Conservation (phyloP, 2,113 vertebrate genomes). For the Pangasianodon gigas region DNA sequence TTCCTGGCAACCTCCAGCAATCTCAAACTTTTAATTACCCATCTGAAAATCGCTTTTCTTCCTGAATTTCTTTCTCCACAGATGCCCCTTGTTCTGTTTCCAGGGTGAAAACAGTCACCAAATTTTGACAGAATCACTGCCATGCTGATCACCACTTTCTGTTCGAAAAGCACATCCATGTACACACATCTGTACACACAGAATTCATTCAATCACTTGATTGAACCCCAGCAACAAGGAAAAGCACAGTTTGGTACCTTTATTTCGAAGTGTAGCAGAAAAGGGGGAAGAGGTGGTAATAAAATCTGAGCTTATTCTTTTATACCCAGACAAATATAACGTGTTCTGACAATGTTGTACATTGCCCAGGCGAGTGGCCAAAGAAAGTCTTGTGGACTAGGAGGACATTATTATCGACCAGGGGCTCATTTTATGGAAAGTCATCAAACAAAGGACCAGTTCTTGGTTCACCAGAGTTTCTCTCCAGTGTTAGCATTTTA, state of each 20-base stretch:
- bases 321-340: not conserved
- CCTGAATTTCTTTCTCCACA: not conserved
- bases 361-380: not conserved
- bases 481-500: not conserved
- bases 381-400: not conserved
- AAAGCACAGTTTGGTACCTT: not conserved
- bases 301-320: not conserved
- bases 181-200: not conserved
- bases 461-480: not conserved
- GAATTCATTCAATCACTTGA: not conserved
- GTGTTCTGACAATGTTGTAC: not conserved
- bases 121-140: not conserved
- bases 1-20: conserved; percentile 35
- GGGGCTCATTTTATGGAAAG: not conserved
- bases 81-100: not conserved
- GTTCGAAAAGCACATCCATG: not conserved
- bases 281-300: too few species aligned
- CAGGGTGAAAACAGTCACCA: not conserved
- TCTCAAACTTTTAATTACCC: conserved; percentile 12
- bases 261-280: not conserved
- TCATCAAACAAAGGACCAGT: not conserved
- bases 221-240: not conserved
- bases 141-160: not conserved
- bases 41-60: not conserved
- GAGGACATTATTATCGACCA: not conserved